phyloP scores from a whole-genome alignment of 2,797 vertebrate genomes.

The Tiaroga cobitis region DNA sequence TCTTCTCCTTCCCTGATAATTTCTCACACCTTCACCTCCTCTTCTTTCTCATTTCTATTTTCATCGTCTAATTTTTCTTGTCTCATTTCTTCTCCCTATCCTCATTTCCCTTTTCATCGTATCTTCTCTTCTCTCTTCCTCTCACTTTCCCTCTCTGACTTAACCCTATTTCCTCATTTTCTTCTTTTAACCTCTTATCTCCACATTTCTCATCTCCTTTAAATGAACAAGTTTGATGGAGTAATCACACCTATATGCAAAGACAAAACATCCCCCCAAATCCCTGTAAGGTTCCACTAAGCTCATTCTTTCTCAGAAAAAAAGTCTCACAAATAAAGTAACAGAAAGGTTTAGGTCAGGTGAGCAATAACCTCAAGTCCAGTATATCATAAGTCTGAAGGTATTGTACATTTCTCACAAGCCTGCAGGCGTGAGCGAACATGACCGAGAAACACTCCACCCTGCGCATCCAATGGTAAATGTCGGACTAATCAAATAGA shows the following conservation, averaged over 20 bases:
- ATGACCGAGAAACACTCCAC: constrained; percentile 42
- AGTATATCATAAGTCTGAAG: constrained; percentile 37
- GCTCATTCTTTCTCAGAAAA: neutral
- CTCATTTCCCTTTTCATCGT: neutral
- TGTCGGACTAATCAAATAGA: constrained; percentile 59
- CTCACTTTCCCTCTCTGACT: neutral
- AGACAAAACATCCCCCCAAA: neutral
- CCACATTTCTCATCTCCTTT: neutral
- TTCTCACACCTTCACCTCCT: neutral
- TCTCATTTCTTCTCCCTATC: constrained; percentile 24
- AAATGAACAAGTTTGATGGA: neutral
- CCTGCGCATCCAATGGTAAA: constrained; percentile 50
- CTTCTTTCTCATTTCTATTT: neutral
- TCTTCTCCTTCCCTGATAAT: neutral
- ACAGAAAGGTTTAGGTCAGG: constrained; percentile 37
- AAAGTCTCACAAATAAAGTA: constrained; percentile 2
- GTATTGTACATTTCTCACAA: constrained; percentile 40
- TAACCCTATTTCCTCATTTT: neutral
- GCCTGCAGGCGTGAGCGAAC: constrained; percentile 52
- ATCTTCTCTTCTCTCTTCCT: constrained; percentile 6
- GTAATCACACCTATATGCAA: neutral
- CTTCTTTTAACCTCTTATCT: neutral
- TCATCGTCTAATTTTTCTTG: neutral
- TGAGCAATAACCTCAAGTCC: constrained; percentile 45
- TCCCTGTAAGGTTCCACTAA: neutral